These are phyloP conservation scores for Cataglyphis altisquamis DNA, from an alignment of 2,888 invertebrate species.

Conservation along the genomic window DNA sequence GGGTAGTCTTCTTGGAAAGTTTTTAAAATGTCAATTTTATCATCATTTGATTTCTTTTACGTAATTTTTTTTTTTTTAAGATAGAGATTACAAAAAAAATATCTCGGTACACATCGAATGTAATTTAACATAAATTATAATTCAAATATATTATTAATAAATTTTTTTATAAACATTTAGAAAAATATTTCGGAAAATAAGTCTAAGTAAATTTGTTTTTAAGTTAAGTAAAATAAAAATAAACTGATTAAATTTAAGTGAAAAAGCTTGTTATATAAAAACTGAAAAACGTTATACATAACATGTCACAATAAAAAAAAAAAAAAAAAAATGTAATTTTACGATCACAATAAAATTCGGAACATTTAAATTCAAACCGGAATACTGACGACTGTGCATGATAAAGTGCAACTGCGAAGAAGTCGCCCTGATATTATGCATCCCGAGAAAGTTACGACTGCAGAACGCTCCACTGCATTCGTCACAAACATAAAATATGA, in stretches of 20 bases:
- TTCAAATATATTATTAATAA: neutral
- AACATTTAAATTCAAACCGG: neutral
- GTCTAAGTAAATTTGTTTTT: no score
- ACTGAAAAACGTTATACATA: neutral
- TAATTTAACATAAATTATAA: neutral
- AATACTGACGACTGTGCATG: neutral
- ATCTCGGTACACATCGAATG: neutral
- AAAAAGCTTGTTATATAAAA: neutral
- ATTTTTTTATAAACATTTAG: neutral
- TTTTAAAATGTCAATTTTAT: conserved; percentile 56
- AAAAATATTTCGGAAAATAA: neutral
- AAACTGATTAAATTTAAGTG: neutral
- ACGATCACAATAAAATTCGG: neutral
- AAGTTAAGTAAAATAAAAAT: neutral
- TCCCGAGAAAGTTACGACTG: neutral
- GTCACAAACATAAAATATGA: conserved; percentile 44
- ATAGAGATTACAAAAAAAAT: neutral
- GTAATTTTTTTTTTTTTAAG: neutral
- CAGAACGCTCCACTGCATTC: conserved; percentile 3
- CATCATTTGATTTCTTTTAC: neutral
- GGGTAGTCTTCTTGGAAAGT: conserved; percentile 46
- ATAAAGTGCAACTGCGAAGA: neutral
- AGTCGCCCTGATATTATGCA: neutral
- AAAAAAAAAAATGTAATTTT: neutral
- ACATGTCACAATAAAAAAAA: neutral